phyloP scores from a whole-genome alignment of 2,113 vertebrate species.

The Hoplias malabaricus region DNA sequence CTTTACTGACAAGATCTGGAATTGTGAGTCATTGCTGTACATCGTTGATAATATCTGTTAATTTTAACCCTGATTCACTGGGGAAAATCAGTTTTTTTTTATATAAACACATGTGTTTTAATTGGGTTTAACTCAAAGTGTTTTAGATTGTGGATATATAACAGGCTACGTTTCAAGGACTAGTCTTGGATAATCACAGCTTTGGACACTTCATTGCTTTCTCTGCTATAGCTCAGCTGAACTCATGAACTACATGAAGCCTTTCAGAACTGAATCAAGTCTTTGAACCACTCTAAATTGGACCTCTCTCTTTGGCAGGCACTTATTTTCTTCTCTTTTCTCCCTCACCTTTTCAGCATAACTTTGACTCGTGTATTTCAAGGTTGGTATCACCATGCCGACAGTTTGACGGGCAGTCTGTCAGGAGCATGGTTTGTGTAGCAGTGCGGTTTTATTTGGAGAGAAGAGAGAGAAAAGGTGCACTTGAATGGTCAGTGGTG shows the following conservation, averaged over 20 bases:
- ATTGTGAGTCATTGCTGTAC: no score
- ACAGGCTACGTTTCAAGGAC: neutral
- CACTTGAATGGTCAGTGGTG: conserved; percentile 85
- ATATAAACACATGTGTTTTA: no score
- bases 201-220: no score
- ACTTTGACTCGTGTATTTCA: conserved; percentile 87
- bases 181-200: neutral
- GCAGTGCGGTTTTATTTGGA: conserved; percentile 65
- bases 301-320: neutral
- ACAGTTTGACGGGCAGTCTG: conserved; percentile 92
- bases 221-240: no score
- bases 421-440: conserved; percentile 69
- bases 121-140: no score
- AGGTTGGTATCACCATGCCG: conserved; percentile 70
- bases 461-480: conserved; percentile 59
- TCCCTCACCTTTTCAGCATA: conserved; percentile 65
- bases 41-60: no score
- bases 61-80: no score
- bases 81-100: no score
- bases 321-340: conserved; percentile 47
- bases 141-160: no score
- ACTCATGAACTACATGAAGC: no score
- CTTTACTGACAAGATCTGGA: no score
- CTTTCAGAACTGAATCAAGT: neutral
- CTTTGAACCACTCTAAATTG: neutral